Evolutionary conservation across 2,113 vertebrate genomes (phyloP).

Genomic region (Psittacara wagleri): DNA sequence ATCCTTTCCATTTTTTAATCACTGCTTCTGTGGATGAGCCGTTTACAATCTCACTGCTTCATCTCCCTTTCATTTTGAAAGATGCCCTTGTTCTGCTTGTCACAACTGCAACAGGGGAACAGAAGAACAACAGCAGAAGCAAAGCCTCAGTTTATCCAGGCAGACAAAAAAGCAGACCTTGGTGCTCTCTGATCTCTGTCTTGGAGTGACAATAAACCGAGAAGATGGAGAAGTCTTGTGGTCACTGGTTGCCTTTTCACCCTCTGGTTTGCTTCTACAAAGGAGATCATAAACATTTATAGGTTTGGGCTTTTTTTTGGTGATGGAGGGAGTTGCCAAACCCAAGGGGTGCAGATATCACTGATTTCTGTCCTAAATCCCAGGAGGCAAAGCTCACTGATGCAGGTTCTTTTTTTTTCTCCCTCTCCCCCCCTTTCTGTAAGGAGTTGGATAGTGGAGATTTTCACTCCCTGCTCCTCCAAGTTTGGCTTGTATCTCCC

Average conservation of each 20-base stretch:
- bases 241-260: neutral
- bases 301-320: neutral
- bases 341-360: accelerated
- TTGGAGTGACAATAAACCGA: neutral
- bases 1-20: neutral
- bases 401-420: neutral
- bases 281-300: neutral
- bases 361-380: neutral
- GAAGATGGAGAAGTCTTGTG: neutral
- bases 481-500: neutral
- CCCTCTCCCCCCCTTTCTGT: neutral
- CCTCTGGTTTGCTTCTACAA: neutral
- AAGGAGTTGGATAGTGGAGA: neutral
- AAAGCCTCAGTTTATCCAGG: slow-evolving; percentile 12
- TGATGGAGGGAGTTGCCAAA: neutral
- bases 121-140: neutral
- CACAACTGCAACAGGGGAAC: neutral
- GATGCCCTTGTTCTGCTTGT: neutral
- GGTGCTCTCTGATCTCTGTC: neutral
- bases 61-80: slow-evolving; percentile 26
- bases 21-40: neutral
- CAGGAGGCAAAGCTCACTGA: neutral
- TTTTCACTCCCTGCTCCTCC: neutral
- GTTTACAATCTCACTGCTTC: slow-evolving; percentile 8
- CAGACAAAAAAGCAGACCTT: slow-evolving; percentile 40